Conservation (phyloP, 2,888 invertebrate species). For the Lasioglossum marginatum region DNA sequence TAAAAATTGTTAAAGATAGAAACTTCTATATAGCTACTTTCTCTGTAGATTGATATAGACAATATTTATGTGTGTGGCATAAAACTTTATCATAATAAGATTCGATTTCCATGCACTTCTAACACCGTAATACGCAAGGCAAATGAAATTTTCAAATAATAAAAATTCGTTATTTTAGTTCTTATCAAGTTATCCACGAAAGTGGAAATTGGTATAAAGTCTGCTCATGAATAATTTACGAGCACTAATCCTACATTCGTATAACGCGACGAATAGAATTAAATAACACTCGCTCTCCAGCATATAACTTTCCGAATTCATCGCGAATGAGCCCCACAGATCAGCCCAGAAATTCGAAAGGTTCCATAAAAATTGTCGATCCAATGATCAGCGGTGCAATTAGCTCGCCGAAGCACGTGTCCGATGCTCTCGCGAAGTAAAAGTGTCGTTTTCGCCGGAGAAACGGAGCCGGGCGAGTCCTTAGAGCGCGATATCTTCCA, state of each 20-base stretch:
- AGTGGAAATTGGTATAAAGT: constrained; percentile 6
- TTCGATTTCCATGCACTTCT: not conserved
- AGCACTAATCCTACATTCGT: constrained; percentile 1
- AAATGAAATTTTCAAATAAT: not conserved
- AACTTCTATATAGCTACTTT: not conserved
- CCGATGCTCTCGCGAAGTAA: not conserved
- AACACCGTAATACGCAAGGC: not conserved
- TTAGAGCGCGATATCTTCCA: not conserved
- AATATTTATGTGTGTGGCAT: not conserved
- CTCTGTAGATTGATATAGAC: not conserved
- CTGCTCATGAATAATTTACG: not conserved
- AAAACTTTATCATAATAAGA: not conserved
- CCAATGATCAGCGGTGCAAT: not conserved
- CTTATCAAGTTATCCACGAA: not conserved
- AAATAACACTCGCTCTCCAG: not conserved
- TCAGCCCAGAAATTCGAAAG: not conserved
- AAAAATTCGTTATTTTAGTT: not conserved
- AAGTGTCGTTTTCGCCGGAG: not conserved
- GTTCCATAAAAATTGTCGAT: not conserved
- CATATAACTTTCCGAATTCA: not conserved
- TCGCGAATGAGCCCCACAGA: not conserved
- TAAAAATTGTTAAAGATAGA: not conserved
- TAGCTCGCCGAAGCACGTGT: not conserved
- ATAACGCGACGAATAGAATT: not conserved
- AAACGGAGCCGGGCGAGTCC: not conserved